Evolutionary conservation across 2,888 invertebrate genomes (phyloP).

Genomic region (Fragum sueziense): DNA sequence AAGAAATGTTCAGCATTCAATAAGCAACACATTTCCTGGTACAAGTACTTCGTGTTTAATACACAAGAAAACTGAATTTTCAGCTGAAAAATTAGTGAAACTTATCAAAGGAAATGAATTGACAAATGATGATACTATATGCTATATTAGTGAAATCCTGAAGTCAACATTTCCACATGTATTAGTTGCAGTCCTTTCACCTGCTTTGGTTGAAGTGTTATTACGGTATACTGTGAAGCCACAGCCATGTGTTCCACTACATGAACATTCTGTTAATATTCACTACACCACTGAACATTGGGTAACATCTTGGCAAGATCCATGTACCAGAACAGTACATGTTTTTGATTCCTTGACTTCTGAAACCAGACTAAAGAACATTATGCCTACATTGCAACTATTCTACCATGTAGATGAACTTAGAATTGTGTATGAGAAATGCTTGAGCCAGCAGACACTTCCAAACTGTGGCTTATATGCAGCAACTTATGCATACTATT

Average conservation of each 20-base stretch:
- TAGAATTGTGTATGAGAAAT: background rate
- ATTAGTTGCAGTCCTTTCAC: no score
- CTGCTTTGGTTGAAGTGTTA: no score
- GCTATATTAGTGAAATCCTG: no score
- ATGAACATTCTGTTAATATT: background rate
- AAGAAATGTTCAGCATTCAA: no score
- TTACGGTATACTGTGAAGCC: no score
- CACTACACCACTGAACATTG: background rate
- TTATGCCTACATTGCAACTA: background rate
- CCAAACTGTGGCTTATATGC: background rate
- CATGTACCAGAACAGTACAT: background rate
- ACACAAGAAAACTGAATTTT: no score
- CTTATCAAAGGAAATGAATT: no score
- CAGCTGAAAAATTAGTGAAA: no score
- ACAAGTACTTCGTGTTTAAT: no score
- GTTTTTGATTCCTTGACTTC: background rate
- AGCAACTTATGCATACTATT: background rate
- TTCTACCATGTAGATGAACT: background rate
- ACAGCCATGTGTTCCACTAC: background rate
- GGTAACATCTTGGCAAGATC: constrained; percentile 1
- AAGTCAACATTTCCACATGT: no score
- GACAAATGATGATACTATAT: no score
- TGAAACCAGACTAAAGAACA: background rate
- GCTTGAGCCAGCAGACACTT: background rate
- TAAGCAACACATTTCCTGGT: no score